Evolutionary conservation across 2,113 vertebrate genomes (phyloP).

Genomic region (Rafetus swinhoei): DNA sequence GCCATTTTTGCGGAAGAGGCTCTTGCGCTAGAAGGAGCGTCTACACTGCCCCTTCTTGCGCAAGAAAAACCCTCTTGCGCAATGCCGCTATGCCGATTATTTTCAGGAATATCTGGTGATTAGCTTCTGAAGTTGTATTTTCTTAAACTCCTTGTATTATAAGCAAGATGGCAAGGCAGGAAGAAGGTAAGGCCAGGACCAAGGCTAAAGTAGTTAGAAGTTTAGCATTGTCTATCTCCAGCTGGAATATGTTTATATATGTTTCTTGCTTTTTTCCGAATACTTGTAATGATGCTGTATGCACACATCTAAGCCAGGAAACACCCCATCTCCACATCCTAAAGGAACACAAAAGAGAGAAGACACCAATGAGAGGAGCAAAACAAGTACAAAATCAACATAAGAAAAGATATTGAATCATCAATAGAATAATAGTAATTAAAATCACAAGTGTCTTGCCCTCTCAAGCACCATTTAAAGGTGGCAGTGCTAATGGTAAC

Average conservation of each 20-base stretch:
- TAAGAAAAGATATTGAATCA: neutral
- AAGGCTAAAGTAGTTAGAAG: neutral
- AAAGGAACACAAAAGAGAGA: neutral
- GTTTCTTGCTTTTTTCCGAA: neutral
- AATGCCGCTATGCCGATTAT: too few species aligned
- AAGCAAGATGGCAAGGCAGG: neutral
- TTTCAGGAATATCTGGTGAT: too few species aligned
- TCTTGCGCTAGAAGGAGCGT: too few species aligned
- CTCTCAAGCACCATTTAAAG: neutral
- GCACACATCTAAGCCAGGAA: neutral
- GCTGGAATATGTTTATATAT: neutral
- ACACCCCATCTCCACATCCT: neutral
- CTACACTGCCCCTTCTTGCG: too few species aligned
- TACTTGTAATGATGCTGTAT: neutral
- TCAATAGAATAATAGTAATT: neutral
- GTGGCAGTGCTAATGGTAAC: neutral
- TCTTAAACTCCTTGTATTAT: neutral
- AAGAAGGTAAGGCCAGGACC: neutral
- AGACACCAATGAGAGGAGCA: neutral
- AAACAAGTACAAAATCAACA: neutral
- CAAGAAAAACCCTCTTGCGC: too few species aligned
- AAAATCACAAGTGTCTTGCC: neutral
- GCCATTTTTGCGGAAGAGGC: too few species aligned
- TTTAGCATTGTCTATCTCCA: neutral
- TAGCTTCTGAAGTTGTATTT: neutral